Percentiles rank a stretch among this genome's conserved stretches.
Conservation (phyloP, 1,140 invertebrate genomes). For the Epicauta chinensis region DNA sequence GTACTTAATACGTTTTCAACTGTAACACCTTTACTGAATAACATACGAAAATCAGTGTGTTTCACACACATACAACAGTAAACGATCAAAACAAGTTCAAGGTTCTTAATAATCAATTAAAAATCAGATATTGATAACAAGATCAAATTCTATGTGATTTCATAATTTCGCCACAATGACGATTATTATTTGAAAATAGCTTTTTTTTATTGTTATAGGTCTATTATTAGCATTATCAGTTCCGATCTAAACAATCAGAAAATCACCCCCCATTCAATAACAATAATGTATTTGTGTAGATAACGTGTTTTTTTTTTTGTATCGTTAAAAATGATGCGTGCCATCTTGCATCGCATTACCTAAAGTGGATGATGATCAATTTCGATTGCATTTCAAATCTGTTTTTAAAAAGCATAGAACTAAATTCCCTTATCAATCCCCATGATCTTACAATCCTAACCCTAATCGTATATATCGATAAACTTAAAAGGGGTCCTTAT, state of each 20-base stretch:
- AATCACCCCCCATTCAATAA: constrained; percentile 27
- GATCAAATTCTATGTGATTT: too few species aligned
- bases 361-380: constrained; percentile 23
- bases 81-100: too few species aligned
- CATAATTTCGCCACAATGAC: too few species aligned
- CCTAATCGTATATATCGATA: constrained; percentile 8
- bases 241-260: constrained; percentile 18
- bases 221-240: constrained; percentile 18
- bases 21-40: too few species aligned
- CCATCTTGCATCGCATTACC: constrained; percentile 24
- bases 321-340: constrained; percentile 21
- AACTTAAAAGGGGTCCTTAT: constrained; percentile 25
- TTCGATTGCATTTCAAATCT: constrained; percentile 12
- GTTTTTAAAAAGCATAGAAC: background rate
- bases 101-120: too few species aligned
- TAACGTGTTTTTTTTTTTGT: constrained; percentile 6
- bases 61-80: too few species aligned
- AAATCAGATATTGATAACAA: too few species aligned
- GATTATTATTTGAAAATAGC: constrained; percentile 1
- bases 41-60: too few species aligned
- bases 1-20: constrained; percentile 11
- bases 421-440: constrained; percentile 13
- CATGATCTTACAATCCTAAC: constrained; percentile 10
- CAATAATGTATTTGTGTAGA: constrained; percentile 21
- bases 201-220: constrained; percentile 7